Base-by-base conservation (phyloP, 2,797 vertebrate genomes). In the Danio jaintianensis region DNA sequence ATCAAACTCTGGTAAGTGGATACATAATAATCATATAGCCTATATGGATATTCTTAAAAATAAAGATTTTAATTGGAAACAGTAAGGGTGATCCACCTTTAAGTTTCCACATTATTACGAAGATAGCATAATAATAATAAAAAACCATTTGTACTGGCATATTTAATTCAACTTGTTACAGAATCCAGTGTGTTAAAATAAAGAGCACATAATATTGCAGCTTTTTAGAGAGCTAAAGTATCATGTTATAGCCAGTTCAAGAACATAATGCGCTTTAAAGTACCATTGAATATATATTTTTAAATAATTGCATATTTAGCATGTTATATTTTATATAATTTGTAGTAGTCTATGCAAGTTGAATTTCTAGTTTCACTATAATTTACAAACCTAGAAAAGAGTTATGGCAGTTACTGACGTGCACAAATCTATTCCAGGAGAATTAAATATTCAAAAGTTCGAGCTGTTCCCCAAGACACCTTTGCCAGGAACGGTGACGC, bases 381-480 rank as follows among this genome's bases (percentile, higher is more conserved):
- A 29, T 6, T n/a, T n/a, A 18, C 22, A 11, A 16, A 16, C 22
- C 13, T n/a, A n/a, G 0, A 40, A n/a, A 4, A 12, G n/a, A 69
- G n/a, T 18, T 4, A 55, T 59, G n/a, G 29, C 7, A 11, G 42
- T 59, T 52, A 18, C 43, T 61, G 68, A 62, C n/a, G 9, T 15
- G 6, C 7, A 22, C 62, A 4, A 11, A 12, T 74, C 18, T 72
- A 5, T 56, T 86, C 48, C 85, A 79, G 55, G 89, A 97, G 97
- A 98, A 77, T 92, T 95, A 40, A 97, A 95, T 88, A 88, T 98
- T 85, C 98, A 98, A 90, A 99, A 99, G 90, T 98, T 96, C 84
- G 97, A 99, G 78, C 84, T 98, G 76, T 98, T 98, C 79, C 90
- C 96, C 22, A 99, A 99, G 92, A 92, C 86, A 66, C 93, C 96